Evolutionary conservation across 30 jellyfish, hydroid and myxozoan genomes (phyloP), one percentile per base, ranked within the genome.

Genomic region (Aurelia sp.): DNA sequence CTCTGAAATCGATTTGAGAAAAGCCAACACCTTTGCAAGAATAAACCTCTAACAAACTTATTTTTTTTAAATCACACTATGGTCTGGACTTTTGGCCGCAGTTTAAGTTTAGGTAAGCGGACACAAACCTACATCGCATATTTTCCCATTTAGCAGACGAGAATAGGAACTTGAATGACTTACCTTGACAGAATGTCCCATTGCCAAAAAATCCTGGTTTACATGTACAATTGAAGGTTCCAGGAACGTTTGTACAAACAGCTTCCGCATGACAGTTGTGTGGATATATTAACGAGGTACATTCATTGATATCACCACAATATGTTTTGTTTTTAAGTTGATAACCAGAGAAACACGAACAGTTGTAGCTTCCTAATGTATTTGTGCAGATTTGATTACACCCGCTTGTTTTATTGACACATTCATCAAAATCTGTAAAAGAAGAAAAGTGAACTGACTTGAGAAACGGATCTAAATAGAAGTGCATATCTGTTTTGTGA

Each of bases 321-420:
- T 76, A 33, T 18, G 87, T 76, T 27, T 4, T 24, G 61, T 76
- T 76, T 13, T 21, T 10, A n/a, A 62, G 35, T 3, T n/a, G 1
- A 66, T 52, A 77, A 4, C 88, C 88, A 62, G 76, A 15, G 51
- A 13, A 30, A 47, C 88, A 77, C n/a, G 77, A 58, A 30, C 88
- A 77, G 79, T 77, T 62, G 78, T 77, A 77, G 11, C 44, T 22
- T 11, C 88, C 88, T 19, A 62, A 35, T 77, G 64, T 77, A 27
- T 79, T 79, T 2, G 71, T 63, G 51, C 90, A 79, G 5, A 79
- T 27, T 47, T 79, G 90, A 20, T 79, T 41, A 51, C 90, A 79
- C 35, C 21, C 38, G 30, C 57, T 47, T 17, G 81, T 63, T 22
- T 35, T 51, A 53, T 79, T 79, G 8, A 59, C 90, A 63, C 90